These are phyloP conservation scores for Jacana jacana DNA, from an alignment of 2,113 vertebrate genomes.

Conservation along the genomic window DNA sequence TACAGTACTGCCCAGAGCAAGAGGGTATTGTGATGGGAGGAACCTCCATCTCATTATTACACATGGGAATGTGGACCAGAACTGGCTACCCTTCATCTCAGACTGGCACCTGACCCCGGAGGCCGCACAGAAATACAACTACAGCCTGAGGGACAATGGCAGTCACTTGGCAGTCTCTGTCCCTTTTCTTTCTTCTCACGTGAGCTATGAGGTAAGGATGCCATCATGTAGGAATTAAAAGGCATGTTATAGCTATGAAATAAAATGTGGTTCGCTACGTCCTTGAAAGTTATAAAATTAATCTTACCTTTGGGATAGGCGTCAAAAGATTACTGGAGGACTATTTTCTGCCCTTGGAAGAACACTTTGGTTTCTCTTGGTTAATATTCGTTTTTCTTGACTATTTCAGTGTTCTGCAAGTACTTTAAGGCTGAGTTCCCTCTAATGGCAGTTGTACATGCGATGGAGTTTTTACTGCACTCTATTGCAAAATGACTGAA, in stretches of 20 bases:
- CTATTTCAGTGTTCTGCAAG: too few species aligned
- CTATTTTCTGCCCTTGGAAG: neutral
- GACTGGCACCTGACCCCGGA: neutral
- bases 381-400: too few species aligned
- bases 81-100: constrained; percentile 62
- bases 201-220: constrained; percentile 57
- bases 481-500: neutral
- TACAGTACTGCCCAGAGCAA: constrained; percentile 17
- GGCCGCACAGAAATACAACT: neutral
- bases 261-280: neutral
- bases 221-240: neutral
- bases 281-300: neutral
- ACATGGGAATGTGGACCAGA: constrained; percentile 51
- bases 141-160: constrained; percentile 29
- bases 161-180: constrained; percentile 49
- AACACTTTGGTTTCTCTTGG: neutral
- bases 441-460: neutral
- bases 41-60: constrained; percentile 23
- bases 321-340: neutral
- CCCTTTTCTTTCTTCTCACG: constrained; percentile 21
- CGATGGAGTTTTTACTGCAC: neutral
- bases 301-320: neutral
- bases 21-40: constrained; percentile 40
- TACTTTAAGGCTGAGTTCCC: neutral
- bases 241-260: neutral